Conservation (phyloP, 2,113 vertebrate species). For the Callorhinus ursinus region DNA sequence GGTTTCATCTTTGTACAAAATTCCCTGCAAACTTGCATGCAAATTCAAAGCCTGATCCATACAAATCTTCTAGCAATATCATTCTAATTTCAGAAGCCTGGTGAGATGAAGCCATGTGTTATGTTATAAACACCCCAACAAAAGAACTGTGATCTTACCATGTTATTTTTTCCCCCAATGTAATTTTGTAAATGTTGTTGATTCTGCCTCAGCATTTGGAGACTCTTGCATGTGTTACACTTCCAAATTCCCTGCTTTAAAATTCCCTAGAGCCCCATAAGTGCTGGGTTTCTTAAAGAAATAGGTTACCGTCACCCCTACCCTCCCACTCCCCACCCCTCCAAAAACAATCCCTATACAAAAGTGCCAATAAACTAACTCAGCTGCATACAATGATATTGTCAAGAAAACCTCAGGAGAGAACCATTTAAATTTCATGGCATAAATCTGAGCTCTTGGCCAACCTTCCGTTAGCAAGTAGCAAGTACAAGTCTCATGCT, state of each 20-base stretch:
- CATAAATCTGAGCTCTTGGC: constrained; percentile 87
- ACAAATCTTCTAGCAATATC: constrained; percentile 69
- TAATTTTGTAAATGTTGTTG: constrained; percentile 81
- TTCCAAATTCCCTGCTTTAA: constrained; percentile 80
- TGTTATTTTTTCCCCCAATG: constrained; percentile 54
- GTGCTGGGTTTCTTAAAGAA: constrained; percentile 79
- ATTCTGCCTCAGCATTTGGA: constrained; percentile 76
- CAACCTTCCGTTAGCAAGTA: constrained; percentile 83
- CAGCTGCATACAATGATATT: constrained; percentile 82
- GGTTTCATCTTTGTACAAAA: constrained; percentile 66
- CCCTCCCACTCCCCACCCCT: constrained; percentile 27
- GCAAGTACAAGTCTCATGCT: constrained; percentile 84
- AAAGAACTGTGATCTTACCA: constrained; percentile 70
- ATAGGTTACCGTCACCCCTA: constrained; percentile 51
- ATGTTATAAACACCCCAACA: constrained; percentile 77
- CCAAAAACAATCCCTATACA: constrained; percentile 77
- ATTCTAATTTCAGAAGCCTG: constrained; percentile 73
- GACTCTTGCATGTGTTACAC: constrained; percentile 72
- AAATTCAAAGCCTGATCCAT: constrained; percentile 71
- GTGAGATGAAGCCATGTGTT: constrained; percentile 76
- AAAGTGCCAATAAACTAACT: constrained; percentile 83
- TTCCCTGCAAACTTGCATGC: constrained; percentile 60
- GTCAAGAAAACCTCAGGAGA: constrained; percentile 86
- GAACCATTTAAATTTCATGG: constrained; percentile 86
- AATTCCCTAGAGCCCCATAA: constrained; percentile 72